Conservation (phyloP, 2,797 vertebrate species). For the Poliocrania exsul region DNA sequence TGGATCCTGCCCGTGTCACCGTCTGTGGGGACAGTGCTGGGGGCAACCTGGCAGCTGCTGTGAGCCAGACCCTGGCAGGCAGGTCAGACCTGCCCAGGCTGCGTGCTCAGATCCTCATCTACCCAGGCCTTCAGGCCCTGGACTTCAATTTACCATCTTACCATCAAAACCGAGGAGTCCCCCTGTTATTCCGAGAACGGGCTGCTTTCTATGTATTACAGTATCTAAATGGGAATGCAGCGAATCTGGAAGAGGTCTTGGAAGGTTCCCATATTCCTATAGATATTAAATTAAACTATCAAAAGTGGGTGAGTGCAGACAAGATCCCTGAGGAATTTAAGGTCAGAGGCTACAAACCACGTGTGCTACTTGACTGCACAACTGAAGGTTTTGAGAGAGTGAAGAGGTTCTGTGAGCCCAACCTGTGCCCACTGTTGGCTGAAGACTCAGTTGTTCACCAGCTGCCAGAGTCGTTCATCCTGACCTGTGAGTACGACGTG, state of each 20-base stretch:
- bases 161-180: constrained; percentile 81
- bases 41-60: constrained; percentile 77
- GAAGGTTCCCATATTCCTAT: constrained; percentile 79
- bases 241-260: constrained; percentile 71
- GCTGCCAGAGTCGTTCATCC: constrained; percentile 79
- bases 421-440: constrained; percentile 78
- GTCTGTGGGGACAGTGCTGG: constrained; percentile 85
- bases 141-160: constrained; percentile 89
- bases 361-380: constrained; percentile 37
- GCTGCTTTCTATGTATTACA: constrained; percentile 73
- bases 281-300: constrained; percentile 74
- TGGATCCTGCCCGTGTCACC: constrained; percentile 76
- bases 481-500: constrained; percentile 87
- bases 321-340: constrained; percentile 80
- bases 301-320: constrained; percentile 80
- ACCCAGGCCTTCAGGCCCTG: constrained; percentile 80
- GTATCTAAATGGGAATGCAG: constrained; percentile 75
- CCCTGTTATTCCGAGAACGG: constrained; percentile 74
- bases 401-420: constrained; percentile 60
- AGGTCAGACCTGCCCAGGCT: constrained; percentile 77
- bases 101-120: constrained; percentile 87
- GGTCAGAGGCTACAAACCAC: constrained; percentile 50
- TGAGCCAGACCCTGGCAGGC: constrained; percentile 78
- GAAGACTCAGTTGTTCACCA: constrained; percentile 71
- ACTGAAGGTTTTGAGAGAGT: constrained; percentile 70